A percentile compares a stretch with the other conserved stretches of the same genome.
Evolutionary conservation across 2,113 vertebrate species (phyloP).

Genomic region (Toxotes jaculatrix): DNA sequence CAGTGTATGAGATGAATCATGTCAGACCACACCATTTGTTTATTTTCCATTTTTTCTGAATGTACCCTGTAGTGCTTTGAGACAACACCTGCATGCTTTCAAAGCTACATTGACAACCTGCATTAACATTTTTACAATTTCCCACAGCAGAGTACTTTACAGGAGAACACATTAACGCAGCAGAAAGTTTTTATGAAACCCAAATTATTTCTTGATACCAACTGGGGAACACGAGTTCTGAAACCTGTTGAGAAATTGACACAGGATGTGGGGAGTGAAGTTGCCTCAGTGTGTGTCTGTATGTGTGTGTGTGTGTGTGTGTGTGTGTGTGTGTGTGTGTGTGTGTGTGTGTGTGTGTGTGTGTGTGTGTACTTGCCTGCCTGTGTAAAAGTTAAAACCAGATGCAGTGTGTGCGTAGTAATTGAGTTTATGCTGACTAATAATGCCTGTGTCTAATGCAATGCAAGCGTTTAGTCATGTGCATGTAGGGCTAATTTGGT

Average conservation of each 20-base stretch:
- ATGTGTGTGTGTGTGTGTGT: constrained; percentile 12
- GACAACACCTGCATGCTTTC: background rate
- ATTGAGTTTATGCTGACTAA: constrained; percentile 2
- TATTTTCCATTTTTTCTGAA: background rate
- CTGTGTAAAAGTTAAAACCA: background rate
- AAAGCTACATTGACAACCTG: background rate
- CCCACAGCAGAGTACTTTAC: background rate
- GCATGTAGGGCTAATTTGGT: background rate
- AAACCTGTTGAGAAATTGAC: constrained; percentile 68
- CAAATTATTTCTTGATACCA: background rate
- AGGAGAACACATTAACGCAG: background rate
- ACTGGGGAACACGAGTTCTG: background rate
- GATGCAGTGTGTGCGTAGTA: background rate
- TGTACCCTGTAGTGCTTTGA: background rate
- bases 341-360: background rate
- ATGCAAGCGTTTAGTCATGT: background rate
- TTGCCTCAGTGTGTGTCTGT: constrained; percentile 26
- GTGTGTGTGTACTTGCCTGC: background rate
- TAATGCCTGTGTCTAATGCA: constrained; percentile 8
- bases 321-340: constrained; percentile 8
- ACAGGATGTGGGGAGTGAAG: constrained; percentile 71
- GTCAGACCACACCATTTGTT: background rate
- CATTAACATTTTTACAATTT: background rate
- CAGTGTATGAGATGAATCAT: background rate
- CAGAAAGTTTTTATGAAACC: background rate